Percentiles rank a stretch among this genome's conserved stretches.
Conservation (phyloP, 2,797 vertebrate species). For the Scarus forsteni region DNA sequence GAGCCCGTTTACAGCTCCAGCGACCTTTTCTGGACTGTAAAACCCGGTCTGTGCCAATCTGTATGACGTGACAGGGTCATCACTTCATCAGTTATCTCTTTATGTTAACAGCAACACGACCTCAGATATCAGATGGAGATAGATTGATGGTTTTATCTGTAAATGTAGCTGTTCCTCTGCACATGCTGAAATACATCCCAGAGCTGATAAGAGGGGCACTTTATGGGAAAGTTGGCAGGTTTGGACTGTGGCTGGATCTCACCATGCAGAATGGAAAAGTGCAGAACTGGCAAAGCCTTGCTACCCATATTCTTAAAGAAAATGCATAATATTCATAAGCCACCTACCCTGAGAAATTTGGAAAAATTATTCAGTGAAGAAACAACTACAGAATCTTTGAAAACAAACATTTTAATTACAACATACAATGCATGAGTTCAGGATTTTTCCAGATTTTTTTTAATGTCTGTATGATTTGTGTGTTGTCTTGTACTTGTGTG, state of each 20-base stretch:
- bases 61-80: slow-evolving; percentile 63
- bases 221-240: too few relatives aligned
- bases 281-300: slow-evolving; percentile 7
- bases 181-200: slow-evolving; percentile 75
- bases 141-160: slow-evolving; percentile 79
- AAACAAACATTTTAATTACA: too few relatives aligned
- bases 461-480: too few relatives aligned
- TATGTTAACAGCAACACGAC: slow-evolving; percentile 63
- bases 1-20: slow-evolving; percentile 64
- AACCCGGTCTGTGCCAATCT: slow-evolving; percentile 70
- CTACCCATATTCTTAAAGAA: slow-evolving; percentile 24
- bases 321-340: slow-evolving; percentile 6
- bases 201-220: slow-evolving; percentile 72
- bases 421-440: too few relatives aligned
- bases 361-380: too few relatives aligned
- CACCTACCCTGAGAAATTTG: too few relatives aligned
- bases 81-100: slow-evolving; percentile 74
- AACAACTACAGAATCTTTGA: too few relatives aligned
- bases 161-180: slow-evolving; percentile 70
- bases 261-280: slow-evolving; percentile 28
- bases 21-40: slow-evolving; percentile 76
- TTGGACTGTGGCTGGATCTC: slow-evolving; percentile 29
- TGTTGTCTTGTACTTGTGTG: too few relatives aligned
- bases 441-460: too few relatives aligned
- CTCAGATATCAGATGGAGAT: slow-evolving; percentile 65